phyloP scores from a whole-genome alignment of 1,140 invertebrate species.

The Propsilocerus akamusi region DNA sequence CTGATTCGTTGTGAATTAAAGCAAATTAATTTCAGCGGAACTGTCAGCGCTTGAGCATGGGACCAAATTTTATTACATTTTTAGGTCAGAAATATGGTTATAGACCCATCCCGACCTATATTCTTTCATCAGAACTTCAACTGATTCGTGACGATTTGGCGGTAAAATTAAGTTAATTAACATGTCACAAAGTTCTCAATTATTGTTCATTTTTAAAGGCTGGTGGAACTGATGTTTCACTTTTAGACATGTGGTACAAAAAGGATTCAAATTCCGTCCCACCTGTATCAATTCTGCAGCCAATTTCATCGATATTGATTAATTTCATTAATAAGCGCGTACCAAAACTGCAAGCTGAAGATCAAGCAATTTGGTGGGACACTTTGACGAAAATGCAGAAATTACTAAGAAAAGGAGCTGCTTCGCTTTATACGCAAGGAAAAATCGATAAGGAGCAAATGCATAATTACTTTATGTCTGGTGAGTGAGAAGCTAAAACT shows the following conservation, averaged over 20 bases:
- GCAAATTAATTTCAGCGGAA: conserved; percentile 52
- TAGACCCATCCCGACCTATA: conserved; percentile 88
- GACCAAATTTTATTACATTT: conserved; percentile 96
- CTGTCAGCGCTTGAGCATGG: conserved; percentile 92
- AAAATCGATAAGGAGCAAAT: conserved; percentile 84
- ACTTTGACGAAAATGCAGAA: conserved; percentile 90
- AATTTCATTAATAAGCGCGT: conserved; percentile 97
- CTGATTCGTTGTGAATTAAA: too few relatives aligned
- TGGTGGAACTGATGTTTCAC: conserved; percentile 59
- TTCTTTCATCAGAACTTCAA: conserved; percentile 78
- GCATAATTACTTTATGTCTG: conserved; percentile 98
- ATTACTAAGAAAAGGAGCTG: conserved; percentile 76
- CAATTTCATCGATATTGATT: conserved; percentile 89
- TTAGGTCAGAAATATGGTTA: conserved; percentile 97
- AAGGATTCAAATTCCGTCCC: conserved; percentile 91
- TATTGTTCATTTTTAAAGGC: conserved; percentile 14
- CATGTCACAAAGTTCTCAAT: not conserved
- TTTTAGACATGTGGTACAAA: conserved; percentile 90
- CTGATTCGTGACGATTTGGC: conserved; percentile 69
- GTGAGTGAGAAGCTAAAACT: conserved; percentile 29
- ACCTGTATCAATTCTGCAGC: conserved; percentile 82
- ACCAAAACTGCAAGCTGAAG: conserved; percentile 86
- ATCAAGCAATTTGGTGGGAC: conserved; percentile 95
- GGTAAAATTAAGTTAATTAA: conserved; percentile 5
- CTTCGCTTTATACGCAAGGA: conserved; percentile 61